Conservation (phyloP, 2,888 invertebrate genomes). For the Tiliacea aurago region DNA sequence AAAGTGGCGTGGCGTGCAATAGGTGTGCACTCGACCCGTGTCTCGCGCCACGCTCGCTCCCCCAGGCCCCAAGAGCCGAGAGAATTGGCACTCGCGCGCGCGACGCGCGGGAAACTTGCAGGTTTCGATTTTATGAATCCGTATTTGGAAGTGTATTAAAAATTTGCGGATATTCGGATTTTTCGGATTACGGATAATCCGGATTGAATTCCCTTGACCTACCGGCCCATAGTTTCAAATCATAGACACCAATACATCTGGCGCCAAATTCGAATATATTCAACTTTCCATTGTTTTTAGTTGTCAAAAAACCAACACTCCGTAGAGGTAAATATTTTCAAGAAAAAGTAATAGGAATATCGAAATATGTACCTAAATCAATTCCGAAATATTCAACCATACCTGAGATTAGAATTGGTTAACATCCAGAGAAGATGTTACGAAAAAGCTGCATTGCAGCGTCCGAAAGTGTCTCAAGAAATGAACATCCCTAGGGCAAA, state of each 20-base stretch:
- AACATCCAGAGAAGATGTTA: constrained; percentile 67
- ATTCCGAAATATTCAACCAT: constrained; percentile 65
- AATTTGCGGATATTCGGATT: too few relatives aligned
- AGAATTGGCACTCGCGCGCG: too few relatives aligned
- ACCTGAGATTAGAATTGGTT: constrained; percentile 62
- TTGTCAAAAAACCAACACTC: constrained; percentile 44
- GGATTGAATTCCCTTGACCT: neutral
- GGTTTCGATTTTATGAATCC: too few relatives aligned
- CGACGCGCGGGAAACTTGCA: too few relatives aligned
- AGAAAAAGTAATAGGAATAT: constrained; percentile 37
- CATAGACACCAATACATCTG: constrained; percentile 44
- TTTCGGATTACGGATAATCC: too few relatives aligned
- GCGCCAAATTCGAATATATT: constrained; percentile 74
- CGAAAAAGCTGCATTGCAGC: constrained; percentile 65
- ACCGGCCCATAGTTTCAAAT: neutral
- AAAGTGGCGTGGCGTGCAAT: too few relatives aligned
- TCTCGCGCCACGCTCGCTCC: too few relatives aligned
- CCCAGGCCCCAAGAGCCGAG: too few relatives aligned
- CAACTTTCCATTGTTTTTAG: constrained; percentile 70
- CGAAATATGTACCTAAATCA: constrained; percentile 75
- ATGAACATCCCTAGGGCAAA: constrained; percentile 38
- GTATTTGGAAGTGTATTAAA: too few relatives aligned
- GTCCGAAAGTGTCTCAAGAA: constrained; percentile 68
- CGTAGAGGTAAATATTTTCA: constrained; percentile 48
- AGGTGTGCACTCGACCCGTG: too few relatives aligned